These are phyloP conservation scores for Fragum whitleyi DNA, from an alignment of 2,888 invertebrate genomes.

Conservation along the genomic window DNA sequence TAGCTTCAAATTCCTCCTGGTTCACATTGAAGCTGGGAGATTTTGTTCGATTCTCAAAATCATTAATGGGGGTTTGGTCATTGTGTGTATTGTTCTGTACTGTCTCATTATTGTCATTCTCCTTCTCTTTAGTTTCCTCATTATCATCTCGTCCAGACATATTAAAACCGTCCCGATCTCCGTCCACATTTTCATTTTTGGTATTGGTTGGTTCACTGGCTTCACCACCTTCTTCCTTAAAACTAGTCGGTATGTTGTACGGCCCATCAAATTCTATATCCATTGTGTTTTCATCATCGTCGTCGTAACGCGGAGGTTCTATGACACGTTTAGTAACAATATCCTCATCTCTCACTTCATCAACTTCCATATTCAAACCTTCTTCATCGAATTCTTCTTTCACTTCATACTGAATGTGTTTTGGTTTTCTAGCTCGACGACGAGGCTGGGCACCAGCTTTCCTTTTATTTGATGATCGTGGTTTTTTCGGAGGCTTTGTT, in stretches of 20 bases:
- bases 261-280: background rate
- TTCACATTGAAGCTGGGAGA: background rate
- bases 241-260: background rate
- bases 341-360: background rate
- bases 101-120: background rate
- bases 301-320: background rate
- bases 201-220: background rate
- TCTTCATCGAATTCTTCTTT: slow-evolving; percentile 13
- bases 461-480: background rate
- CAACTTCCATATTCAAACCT: background rate
- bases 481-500: background rate
- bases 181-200: background rate
- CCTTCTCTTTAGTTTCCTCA: background rate
- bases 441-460: background rate
- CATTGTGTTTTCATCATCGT: background rate
- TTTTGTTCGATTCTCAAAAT: background rate
- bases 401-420: background rate
- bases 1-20: background rate
- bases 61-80: background rate
- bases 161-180: background rate
- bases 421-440: background rate
- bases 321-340: background rate
- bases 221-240: background rate
- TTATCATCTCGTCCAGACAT: background rate
- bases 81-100: background rate